These are phyloP conservation scores for Chelon auratus DNA, from an alignment of 2,797 vertebrate species.

Conservation along the genomic window DNA sequence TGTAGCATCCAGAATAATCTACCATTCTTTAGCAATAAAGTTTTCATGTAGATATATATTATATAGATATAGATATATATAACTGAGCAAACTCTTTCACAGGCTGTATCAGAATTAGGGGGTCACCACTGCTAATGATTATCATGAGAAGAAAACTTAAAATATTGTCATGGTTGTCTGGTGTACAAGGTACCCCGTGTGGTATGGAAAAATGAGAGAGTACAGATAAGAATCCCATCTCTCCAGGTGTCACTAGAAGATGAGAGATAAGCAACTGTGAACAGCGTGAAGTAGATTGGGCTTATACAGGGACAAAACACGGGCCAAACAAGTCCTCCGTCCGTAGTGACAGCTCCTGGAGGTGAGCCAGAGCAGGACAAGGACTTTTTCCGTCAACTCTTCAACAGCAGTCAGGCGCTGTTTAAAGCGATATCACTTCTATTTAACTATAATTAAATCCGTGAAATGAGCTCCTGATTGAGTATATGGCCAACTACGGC, in stretches of 20 bases:
- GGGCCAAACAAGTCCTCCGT: conserved; percentile 21
- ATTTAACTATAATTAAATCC: conserved; percentile 8
- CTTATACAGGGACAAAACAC: conserved; percentile 14
- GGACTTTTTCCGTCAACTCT: conserved; percentile 19
- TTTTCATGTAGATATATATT: neutral
- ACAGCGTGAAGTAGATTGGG: conserved; percentile 42
- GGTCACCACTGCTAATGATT: neutral
- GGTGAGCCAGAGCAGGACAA: conserved; percentile 23
- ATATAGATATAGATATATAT: neutral
- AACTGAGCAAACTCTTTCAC: neutral
- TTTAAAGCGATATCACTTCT: conserved; percentile 6
- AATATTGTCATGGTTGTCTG: neutral
- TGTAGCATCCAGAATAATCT: conserved; percentile 26
- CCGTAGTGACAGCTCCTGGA: conserved; percentile 20
- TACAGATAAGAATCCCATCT: conserved; percentile 56
- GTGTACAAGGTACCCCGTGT: conserved; percentile 2
- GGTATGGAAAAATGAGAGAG: conserved; percentile 5
- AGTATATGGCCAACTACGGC: neutral
- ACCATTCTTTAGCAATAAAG: conserved; percentile 5
- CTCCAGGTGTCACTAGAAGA: conserved; percentile 33
- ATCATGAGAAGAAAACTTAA: conserved; percentile 22
- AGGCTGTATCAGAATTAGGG: neutral
- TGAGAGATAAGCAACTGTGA: conserved; percentile 50
- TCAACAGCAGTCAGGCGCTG: neutral
- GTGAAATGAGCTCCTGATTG: neutral